These are phyloP conservation scores for Hyla sarda DNA, from an alignment of 2,113 vertebrate genomes.

Conservation along the genomic window DNA sequence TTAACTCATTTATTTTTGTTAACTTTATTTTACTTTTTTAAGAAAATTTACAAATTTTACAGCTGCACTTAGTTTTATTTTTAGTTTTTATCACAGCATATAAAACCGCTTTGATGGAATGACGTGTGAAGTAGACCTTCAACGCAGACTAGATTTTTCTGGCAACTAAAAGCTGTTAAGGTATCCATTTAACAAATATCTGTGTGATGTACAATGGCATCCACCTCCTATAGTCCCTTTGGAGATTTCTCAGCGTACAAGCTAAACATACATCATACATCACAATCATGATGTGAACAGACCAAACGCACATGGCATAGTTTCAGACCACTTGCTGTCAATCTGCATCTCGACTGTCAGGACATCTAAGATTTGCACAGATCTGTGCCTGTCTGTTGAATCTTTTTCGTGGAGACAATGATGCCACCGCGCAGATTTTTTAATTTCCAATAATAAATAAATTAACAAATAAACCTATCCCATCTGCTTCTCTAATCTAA, in stretches of 20 bases:
- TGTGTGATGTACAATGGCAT: no score
- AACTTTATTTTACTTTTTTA: neutral
- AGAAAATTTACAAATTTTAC: neutral
- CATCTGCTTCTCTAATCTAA: slow-evolving; percentile 7
- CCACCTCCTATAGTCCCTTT: no score
- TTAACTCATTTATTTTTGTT: no score
- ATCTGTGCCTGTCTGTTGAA: neutral
- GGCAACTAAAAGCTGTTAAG: no score
- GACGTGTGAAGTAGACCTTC: neutral
- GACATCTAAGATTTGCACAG: neutral
- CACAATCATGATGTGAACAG: no score
- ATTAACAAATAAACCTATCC: slow-evolving; percentile 11
- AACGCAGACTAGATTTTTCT: neutral
- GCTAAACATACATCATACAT: no score
- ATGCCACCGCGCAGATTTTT: neutral
- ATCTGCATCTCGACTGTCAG: neutral
- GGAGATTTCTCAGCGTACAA: no score
- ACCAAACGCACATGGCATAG: no score
- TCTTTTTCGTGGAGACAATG: neutral
- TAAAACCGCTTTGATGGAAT: slow-evolving; percentile 29
- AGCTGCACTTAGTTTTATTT: neutral
- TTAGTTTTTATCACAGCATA: slow-evolving; percentile 20
- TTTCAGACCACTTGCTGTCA: neutral
- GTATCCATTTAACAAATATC: no score
- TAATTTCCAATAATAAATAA: slow-evolving; percentile 14